These are phyloP conservation scores for Odocoileus hemionus DNA, from an alignment of 2,113 vertebrate genomes.

Conservation along the genomic window DNA sequence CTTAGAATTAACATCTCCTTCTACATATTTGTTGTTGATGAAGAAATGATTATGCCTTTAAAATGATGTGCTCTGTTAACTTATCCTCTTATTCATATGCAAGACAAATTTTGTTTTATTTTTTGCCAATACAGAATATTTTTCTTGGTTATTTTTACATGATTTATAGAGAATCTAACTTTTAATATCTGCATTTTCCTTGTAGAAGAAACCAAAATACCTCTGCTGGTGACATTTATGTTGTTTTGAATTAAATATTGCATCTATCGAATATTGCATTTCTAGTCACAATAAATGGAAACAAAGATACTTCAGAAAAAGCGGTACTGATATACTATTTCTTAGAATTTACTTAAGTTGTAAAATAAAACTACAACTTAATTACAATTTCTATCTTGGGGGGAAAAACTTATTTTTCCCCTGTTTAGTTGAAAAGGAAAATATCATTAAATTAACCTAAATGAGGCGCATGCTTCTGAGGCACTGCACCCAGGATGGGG, in stretches of 20 bases:
- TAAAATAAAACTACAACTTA: background rate
- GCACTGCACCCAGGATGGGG: background rate
- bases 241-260: constrained; percentile 42
- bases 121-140: background rate
- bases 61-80: background rate
- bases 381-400: background rate
- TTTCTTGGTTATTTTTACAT: background rate
- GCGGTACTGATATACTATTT: background rate
- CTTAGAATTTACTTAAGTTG: background rate
- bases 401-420: background rate
- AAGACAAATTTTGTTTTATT: background rate
- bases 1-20: background rate
- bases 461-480: background rate
- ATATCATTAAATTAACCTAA: background rate
- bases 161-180: background rate
- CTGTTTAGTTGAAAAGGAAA: constrained; percentile 3
- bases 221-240: background rate
- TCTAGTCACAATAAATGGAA: background rate
- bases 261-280: background rate
- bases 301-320: constrained; percentile 24
- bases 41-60: background rate
- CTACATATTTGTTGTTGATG: background rate
- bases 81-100: background rate
- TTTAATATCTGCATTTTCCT: background rate
- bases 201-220: background rate